Evolutionary conservation across 2,113 vertebrate genomes (phyloP).

Genomic region (Hippocampus barbouri): DNA sequence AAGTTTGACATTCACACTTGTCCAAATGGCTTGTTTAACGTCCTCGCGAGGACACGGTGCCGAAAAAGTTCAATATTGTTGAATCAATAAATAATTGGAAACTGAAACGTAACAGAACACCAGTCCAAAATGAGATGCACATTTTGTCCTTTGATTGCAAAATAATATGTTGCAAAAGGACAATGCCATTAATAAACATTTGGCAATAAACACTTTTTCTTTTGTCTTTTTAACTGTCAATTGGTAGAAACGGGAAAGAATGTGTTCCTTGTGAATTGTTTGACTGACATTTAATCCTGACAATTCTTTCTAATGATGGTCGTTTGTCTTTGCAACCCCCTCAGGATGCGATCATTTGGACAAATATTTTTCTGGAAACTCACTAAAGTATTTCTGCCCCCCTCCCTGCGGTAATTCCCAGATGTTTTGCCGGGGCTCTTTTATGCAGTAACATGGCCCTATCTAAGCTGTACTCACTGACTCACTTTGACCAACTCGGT

Average conservation of each 20-base stretch:
- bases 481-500: constrained; percentile 36
- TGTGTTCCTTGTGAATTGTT: not conserved
- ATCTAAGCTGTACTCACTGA: constrained; percentile 43
- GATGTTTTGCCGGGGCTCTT: constrained; percentile 23
- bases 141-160: not conserved
- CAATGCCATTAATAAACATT: not conserved
- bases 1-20: not conserved
- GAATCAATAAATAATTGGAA: not conserved
- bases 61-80: not conserved
- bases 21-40: not conserved
- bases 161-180: not conserved
- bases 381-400: constrained; percentile 22
- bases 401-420: not conserved
- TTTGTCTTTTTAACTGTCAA: not conserved
- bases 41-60: not conserved
- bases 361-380: constrained; percentile 56
- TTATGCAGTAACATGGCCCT: constrained; percentile 30
- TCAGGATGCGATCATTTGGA: constrained; percentile 52
- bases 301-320: constrained; percentile 49
- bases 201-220: not conserved
- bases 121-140: not conserved
- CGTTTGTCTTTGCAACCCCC: constrained; percentile 46
- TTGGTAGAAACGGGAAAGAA: not conserved
- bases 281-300: constrained; percentile 1
- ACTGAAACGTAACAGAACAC: not conserved